Conservation (phyloP, 2,797 vertebrate species). For the Paramormyrops hopkinsi region DNA sequence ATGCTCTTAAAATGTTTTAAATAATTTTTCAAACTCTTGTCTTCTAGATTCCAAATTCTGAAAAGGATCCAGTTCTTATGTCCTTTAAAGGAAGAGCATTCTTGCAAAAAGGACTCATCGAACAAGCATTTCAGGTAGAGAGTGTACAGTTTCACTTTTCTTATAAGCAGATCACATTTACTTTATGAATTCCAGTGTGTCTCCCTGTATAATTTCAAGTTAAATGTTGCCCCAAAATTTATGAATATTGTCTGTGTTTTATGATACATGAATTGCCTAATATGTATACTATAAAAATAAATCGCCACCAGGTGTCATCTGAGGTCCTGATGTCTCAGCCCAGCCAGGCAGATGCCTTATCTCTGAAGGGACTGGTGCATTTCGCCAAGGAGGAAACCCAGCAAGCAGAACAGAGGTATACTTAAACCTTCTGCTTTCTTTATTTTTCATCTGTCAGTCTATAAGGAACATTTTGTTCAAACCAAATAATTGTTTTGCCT, state of each 20-base stretch:
- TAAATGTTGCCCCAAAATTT: not conserved
- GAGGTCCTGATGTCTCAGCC: conserved; percentile 68
- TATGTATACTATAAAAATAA: not conserved
- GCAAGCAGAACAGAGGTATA: conserved; percentile 77
- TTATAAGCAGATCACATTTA: not conserved
- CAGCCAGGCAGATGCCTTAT: conserved; percentile 63
- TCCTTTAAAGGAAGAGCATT: conserved; percentile 70
- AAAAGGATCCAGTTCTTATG: conserved; percentile 64
- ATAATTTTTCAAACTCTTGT: conserved; percentile 12
- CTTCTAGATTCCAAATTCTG: conserved; percentile 68
- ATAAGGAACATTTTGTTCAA: not conserved
- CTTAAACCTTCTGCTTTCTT: not conserved
- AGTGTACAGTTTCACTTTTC: not conserved
- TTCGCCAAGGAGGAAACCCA: conserved; percentile 65
- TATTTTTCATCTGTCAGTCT: not conserved
- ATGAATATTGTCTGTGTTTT: not conserved
- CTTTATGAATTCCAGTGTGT: not conserved
- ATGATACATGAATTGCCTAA: not conserved
- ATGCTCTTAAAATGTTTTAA: not conserved
- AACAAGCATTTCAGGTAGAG: conserved; percentile 75
- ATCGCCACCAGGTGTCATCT: conserved; percentile 63
- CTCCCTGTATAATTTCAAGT: not conserved
- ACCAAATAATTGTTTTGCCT: not conserved
- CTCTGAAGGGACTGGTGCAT: conserved; percentile 65
- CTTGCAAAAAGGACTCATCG: conserved; percentile 69